These are phyloP conservation scores for Montipora cactus DNA, from an alignment of 64 coral and sea anemone genomes.

Conservation along the genomic window DNA sequence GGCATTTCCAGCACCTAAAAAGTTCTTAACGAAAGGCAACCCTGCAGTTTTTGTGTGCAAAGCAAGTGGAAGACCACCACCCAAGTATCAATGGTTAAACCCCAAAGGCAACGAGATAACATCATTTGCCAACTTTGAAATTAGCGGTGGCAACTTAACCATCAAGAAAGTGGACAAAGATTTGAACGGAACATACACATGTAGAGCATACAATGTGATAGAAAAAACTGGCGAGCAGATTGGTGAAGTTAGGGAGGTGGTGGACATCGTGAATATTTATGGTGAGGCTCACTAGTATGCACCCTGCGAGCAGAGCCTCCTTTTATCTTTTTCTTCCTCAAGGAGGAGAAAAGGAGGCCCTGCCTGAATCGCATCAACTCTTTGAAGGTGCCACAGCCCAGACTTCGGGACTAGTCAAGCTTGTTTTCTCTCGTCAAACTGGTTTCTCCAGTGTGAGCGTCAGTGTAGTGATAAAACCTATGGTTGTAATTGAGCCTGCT, in stretches of 20 bases:
- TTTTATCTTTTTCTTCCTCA: too few relatives aligned
- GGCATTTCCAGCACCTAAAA: background rate
- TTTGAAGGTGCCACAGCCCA: too few relatives aligned
- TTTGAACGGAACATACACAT: constrained; percentile 47
- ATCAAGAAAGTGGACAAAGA: background rate
- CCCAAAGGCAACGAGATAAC: background rate
- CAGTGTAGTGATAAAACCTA: too few relatives aligned
- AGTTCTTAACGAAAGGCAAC: constrained; percentile 37
- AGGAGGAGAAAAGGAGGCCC: too few relatives aligned
- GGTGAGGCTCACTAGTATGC: constrained; percentile 2
- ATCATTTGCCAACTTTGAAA: background rate
- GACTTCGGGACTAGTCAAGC: too few relatives aligned
- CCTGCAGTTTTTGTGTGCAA: constrained; percentile 46
- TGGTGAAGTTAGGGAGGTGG: background rate
- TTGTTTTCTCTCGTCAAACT: too few relatives aligned
- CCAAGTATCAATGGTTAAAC: constrained; percentile 44
- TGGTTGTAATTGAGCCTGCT: too few relatives aligned
- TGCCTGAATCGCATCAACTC: too few relatives aligned
- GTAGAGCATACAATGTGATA: constrained; percentile 40
- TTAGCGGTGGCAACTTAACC: constrained; percentile 35
- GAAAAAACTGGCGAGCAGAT: background rate
- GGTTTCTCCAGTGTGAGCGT: too few relatives aligned
- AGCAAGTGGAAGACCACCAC: constrained; percentile 46
- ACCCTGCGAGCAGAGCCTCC: too few relatives aligned
- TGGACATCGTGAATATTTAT: constrained; percentile 17